phyloP scores from a whole-genome alignment of 2,113 vertebrate species.

The Hypocryptadius cinnamomeus region DNA sequence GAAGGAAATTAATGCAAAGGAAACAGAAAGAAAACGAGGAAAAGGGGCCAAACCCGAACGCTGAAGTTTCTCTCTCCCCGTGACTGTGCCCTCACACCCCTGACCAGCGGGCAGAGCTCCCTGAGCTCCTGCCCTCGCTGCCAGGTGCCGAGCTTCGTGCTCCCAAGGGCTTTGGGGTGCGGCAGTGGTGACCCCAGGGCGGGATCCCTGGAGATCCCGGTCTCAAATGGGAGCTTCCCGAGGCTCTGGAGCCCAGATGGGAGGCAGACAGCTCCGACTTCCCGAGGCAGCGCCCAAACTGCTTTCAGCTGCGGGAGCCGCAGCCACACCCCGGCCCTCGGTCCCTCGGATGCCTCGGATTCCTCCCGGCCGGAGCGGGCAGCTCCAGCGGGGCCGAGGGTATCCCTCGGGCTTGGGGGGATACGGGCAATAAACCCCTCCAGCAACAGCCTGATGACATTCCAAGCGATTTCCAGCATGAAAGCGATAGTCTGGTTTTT shows the following conservation, averaged over 20 bases:
- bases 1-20: fast-evolving
- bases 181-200: fast-evolving
- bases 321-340: not conserved
- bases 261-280: not conserved
- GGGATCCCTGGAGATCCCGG: not conserved
- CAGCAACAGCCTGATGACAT: not conserved
- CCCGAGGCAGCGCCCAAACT: not conserved
- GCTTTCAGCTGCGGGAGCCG: not conserved
- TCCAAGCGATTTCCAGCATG: not conserved
- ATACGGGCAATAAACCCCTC: not conserved
- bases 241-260: not conserved
- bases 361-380: not conserved
- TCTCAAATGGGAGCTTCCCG: not conserved
- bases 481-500: not conserved
- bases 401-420: not conserved
- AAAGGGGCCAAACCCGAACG: not conserved
- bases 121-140: fast-evolving
- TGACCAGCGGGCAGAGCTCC: not conserved
- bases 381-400: not conserved
- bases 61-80: too few species aligned
- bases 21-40: fast-evolving
- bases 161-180: fast-evolving
- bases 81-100: not conserved
- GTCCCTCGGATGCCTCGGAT: not conserved
- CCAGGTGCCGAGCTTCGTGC: not conserved